Percentiles rank a stretch among this genome's conserved stretches.
Conservation (phyloP, 2,113 vertebrate species). For the Conger conger region DNA sequence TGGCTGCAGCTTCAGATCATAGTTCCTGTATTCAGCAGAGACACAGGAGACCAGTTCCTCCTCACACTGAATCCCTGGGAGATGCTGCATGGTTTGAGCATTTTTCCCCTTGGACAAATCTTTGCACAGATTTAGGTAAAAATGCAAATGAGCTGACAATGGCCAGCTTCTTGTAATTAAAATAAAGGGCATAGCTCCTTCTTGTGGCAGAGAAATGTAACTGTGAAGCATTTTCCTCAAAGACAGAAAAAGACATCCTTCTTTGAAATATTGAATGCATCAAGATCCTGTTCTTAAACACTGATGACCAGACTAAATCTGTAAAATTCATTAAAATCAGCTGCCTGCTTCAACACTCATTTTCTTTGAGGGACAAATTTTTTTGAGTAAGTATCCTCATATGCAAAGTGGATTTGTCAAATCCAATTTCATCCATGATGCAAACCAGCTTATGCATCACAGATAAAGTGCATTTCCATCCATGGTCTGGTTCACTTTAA, state of each 20-base stretch:
- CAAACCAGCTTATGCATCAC: constrained; percentile 60
- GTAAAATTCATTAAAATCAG: neutral
- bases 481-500: neutral
- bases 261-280: neutral
- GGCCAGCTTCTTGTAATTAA: neutral
- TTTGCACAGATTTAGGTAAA: neutral
- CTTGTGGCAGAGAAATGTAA: constrained; percentile 15
- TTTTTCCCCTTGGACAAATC: neutral
- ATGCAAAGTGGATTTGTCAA: constrained; percentile 63
- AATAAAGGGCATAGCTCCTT: constrained; percentile 8
- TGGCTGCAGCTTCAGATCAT: neutral
- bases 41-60: neutral
- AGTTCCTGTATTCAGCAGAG: neutral
- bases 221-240: constrained; percentile 37
- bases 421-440: constrained; percentile 63
- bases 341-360: neutral
- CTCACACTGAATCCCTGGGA: neutral
- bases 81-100: neutral
- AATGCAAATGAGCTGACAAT: neutral
- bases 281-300: neutral
- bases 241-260: neutral
- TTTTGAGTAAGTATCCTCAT: constrained; percentile 12
- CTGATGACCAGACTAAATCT: neutral
- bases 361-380: neutral
- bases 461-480: constrained; percentile 27